These are phyloP conservation scores for Phortica magna DNA, from an alignment of 2,888 invertebrate genomes.

Conservation along the genomic window DNA sequence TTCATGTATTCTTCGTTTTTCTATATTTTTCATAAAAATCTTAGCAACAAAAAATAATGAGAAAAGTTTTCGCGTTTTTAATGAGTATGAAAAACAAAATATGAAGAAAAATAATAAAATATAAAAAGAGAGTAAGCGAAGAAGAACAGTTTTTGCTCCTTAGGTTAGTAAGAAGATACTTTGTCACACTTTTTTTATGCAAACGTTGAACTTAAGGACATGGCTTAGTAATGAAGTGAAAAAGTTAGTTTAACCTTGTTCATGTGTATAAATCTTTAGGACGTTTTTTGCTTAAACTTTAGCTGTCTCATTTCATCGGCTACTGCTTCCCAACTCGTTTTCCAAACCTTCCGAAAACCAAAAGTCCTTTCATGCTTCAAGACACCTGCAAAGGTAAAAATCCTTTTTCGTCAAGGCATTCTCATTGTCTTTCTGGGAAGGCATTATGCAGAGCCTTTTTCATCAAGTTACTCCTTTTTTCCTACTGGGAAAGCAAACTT, in stretches of 20 bases:
- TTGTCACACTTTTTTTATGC: conserved; percentile 1
- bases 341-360: no score
- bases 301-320: no score
- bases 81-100: conserved; percentile 11
- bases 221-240: background rate
- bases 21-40: background rate
- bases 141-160: background rate
- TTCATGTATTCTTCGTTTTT: background rate
- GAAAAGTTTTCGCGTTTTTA: conserved; percentile 27
- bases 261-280: no score
- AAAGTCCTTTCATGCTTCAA: no score
- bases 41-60: conserved; percentile 23
- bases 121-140: background rate
- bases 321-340: no score
- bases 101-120: background rate
- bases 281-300: no score
- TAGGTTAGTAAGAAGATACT: conserved; percentile 25
- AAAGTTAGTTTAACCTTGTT: background rate
- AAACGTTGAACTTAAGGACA: background rate
- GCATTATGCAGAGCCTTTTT: no score
- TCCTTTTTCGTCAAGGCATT: no score
- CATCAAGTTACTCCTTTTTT: no score
- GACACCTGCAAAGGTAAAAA: no score
- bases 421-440: no score
- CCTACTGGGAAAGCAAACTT: no score